A percentile compares a stretch with the other conserved stretches of the same genome.
Evolutionary conservation across 2,113 vertebrate species (phyloP).

Genomic region (Cnemophilus loriae): DNA sequence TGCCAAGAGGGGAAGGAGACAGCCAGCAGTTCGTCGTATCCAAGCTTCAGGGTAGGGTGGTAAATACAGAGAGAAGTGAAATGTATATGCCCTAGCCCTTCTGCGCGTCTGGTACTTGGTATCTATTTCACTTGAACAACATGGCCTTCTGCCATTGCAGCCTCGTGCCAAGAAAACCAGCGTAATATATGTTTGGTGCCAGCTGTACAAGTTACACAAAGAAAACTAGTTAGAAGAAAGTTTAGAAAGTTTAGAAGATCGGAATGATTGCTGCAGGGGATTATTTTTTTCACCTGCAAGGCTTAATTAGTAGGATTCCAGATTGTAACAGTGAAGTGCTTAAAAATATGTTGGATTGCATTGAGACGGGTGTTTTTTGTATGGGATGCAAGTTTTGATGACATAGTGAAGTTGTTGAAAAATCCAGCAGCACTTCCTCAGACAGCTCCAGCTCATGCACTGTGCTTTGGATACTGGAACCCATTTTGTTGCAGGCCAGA

Average conservation of each 20-base stretch:
- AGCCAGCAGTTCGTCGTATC: not conserved
- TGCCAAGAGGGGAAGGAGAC: not conserved
- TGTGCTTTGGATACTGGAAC: not conserved
- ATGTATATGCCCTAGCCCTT: not conserved
- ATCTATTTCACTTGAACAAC: not conserved
- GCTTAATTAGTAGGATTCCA: slow-evolving; percentile 21
- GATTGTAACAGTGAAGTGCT: not conserved
- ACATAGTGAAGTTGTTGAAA: not conserved
- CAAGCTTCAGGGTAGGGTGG: not conserved
- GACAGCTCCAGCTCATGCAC: not conserved
- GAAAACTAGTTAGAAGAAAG: not conserved
- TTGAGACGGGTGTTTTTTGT: not conserved
- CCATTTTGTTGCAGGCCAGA: not conserved
- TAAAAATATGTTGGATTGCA: not conserved
- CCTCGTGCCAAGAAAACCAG: not conserved
- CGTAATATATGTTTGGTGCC: not conserved
- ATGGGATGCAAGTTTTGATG: not conserved
- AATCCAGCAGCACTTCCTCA: not conserved
- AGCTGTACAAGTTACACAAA: not conserved
- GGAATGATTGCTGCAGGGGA: not conserved
- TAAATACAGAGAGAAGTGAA: not conserved
- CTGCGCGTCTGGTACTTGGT: not conserved
- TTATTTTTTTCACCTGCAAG: not conserved
- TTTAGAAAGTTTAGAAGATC: not conserved
- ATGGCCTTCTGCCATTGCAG: not conserved